Evolutionary conservation across 2,113 vertebrate species (phyloP).

Genomic region (Corapipo altera): DNA sequence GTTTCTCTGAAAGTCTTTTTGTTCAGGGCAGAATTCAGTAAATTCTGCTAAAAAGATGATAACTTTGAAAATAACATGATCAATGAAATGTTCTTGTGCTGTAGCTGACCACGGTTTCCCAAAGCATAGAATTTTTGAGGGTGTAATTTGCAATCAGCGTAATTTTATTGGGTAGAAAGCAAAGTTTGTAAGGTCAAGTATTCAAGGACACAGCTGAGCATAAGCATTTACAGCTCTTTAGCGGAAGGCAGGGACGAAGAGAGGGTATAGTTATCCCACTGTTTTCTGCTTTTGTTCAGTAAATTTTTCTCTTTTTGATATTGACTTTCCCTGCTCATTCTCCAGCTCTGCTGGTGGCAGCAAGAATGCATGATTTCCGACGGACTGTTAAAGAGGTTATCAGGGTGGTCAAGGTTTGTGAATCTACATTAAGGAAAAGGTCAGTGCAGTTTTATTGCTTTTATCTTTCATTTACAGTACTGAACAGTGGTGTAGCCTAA

Average conservation of each 20-base stretch:
- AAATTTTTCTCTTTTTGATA: background rate
- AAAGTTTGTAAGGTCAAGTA: background rate
- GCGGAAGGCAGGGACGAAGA: background rate
- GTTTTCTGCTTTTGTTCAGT: background rate
- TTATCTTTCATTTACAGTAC: background rate
- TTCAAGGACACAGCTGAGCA: background rate
- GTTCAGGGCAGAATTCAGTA: background rate
- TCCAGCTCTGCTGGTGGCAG: conserved; percentile 91
- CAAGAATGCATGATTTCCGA: conserved; percentile 93
- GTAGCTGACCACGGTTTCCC: background rate
- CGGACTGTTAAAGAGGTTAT: conserved; percentile 93
- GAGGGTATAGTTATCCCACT: background rate
- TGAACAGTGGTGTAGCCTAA: background rate
- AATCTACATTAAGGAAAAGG: conserved; percentile 92
- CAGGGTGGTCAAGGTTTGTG: conserved; percentile 93
- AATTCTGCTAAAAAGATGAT: background rate
- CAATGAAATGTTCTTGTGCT: background rate
- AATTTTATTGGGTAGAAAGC: background rate
- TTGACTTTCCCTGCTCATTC: conserved; percentile 9
- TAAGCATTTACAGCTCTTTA: background rate
- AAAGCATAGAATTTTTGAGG: background rate
- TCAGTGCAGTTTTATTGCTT: conserved; percentile 57
- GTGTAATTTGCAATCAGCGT: background rate
- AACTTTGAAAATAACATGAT: background rate
- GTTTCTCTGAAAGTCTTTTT: background rate